Percentiles rank a stretch among this genome's conserved stretches.
Conservation (phyloP, 2,888 invertebrate species). For the Plusia festucae region DNA sequence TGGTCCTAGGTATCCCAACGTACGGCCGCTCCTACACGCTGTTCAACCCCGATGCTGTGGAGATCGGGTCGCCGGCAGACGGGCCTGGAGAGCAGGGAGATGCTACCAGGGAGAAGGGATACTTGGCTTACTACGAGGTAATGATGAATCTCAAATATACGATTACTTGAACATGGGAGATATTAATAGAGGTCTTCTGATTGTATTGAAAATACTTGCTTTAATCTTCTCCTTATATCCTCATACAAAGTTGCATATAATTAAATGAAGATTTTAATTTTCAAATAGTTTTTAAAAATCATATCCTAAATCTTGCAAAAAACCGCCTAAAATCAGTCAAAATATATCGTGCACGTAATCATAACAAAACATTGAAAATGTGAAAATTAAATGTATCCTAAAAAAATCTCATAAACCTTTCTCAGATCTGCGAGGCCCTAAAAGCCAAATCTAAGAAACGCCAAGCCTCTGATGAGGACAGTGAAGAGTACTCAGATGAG, state of each 20-base stretch:
- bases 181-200: too few relatives aligned
- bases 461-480: conserved; percentile 72
- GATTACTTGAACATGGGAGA: too few relatives aligned
- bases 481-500: conserved; percentile 73
- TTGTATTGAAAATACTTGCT: neutral
- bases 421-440: conserved; percentile 95
- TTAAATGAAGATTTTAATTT: too few relatives aligned
- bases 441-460: conserved; percentile 80
- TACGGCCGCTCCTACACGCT: conserved; percentile 97
- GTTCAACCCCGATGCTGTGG: conserved; percentile 95
- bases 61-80: conserved; percentile 96
- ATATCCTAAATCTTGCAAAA: too few relatives aligned
- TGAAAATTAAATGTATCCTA: too few relatives aligned
- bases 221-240: too few relatives aligned
- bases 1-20: conserved; percentile 96
- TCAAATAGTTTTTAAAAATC: too few relatives aligned
- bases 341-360: too few relatives aligned
- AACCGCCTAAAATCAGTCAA: too few relatives aligned
- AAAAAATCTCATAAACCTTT: too few relatives aligned
- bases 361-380: too few relatives aligned
- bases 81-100: conserved; percentile 97
- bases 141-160: conserved; percentile 7
- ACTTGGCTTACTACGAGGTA: conserved; percentile 97
- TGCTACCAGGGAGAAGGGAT: conserved; percentile 97
- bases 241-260: too few relatives aligned